Percentiles rank a stretch among this genome's conserved stretches.
phyloP scores from a whole-genome alignment of 2,797 vertebrate genomes.

The Urocyon cinereoargenteus region DNA sequence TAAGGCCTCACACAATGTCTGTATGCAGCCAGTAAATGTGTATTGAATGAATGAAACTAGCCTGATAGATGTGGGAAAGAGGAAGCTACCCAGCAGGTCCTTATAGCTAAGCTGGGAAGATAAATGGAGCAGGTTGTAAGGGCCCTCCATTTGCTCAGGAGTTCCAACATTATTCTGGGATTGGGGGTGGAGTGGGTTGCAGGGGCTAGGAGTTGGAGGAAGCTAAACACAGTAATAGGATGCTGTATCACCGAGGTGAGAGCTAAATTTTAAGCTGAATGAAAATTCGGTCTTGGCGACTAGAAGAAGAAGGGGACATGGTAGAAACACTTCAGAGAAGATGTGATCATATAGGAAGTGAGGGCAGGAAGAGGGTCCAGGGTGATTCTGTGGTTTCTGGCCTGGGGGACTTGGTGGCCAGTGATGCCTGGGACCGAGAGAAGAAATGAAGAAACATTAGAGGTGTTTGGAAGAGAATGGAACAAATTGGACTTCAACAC shows the following conservation, averaged over 20 bases:
- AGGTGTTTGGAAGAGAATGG: not conserved
- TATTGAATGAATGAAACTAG: not conserved
- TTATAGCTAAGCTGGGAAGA: not conserved
- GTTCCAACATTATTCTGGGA: not conserved
- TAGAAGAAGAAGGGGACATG: not conserved
- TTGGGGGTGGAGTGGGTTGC: not conserved
- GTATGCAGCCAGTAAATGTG: not conserved
- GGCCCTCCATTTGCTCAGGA: not conserved
- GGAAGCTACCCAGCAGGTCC: not conserved
- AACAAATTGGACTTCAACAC: not conserved
- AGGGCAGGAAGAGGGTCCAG: not conserved
- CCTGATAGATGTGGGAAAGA: not conserved
- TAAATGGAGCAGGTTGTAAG: not conserved
- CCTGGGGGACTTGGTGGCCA: not conserved
- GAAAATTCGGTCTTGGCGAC: not conserved
- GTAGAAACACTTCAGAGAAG: not conserved
- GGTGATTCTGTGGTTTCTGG: not conserved
- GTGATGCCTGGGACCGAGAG: not conserved
- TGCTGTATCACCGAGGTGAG: not conserved
- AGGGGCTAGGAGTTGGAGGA: not conserved
- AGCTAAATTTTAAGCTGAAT: not conserved
- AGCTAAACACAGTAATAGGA: not conserved
- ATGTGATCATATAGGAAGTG: not conserved
- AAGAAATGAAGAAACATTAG: not conserved
- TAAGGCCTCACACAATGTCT: not conserved